Evolutionary conservation across 2,888 invertebrate genomes (phyloP), one percentile per base, ranked within the genome.

Genomic region (Rhimphoctona megacephalus): DNA sequence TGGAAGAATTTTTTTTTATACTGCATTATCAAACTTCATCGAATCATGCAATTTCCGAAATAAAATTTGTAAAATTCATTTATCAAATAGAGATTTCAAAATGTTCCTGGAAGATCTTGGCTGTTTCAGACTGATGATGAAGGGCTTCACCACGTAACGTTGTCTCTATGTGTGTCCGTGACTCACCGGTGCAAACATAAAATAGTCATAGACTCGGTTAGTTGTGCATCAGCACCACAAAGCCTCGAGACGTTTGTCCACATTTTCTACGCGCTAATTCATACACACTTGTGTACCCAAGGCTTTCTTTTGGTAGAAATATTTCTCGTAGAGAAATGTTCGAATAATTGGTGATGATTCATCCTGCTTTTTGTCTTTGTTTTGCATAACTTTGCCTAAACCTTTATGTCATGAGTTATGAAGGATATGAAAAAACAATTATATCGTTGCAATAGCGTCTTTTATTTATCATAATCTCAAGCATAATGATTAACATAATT

Each of bases 101-200:
- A 49, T 5, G 19, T 49, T 19, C 4, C 19, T 49, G 49, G 19
- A 17, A 11, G 5, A 19, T 19, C 36, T 70, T 64, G 70, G 49
- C 25, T 54, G 69, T 61, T 22, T 46, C 46, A 33, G 19, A 57
- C 73, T 85, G 86, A 88, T 90, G 91, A 92, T 91, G 91, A 92
- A 93, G 93, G 93, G 93, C 92, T 92, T 91, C 90, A 57, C 69
- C 70, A 67, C 90, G 91, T 90, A 89, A 54, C 52, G 19, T 22
- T 92, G 90, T 92, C 90, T 91, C 91, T 54, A 79, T 80, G 90
- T 88, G 87, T 86, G 78, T 73, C 64, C 81, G 90, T 93, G 93
- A 93, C 90, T 93, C 93, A 93, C 91, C 90, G 89, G 90, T 80
- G 90, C 89, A 90, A 91, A 91, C 91, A 90, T 92, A 91, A 91